Evolutionary conservation across 2,797 vertebrate species (phyloP).

Genomic region (Pagetopsis macropterus): DNA sequence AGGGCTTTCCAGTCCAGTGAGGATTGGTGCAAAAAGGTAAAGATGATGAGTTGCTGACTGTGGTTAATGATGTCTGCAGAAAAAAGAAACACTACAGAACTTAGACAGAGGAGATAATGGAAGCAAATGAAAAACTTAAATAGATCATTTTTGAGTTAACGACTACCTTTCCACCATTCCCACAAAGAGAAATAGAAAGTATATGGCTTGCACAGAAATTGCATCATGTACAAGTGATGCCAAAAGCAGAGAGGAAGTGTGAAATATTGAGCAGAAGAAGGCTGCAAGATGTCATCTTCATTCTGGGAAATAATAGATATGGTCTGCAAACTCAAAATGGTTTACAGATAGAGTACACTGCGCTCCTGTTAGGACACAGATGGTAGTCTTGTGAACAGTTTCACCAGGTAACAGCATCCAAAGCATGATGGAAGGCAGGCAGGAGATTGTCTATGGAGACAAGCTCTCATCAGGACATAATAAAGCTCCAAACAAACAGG

Average conservation of each 20-base stretch:
- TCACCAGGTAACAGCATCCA: slow-evolving; percentile 48
- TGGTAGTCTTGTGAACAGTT: slow-evolving; percentile 45
- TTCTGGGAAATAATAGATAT: neutral
- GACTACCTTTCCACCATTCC: neutral
- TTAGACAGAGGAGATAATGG: neutral
- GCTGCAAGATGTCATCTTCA: slow-evolving; percentile 7
- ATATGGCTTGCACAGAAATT: slow-evolving; percentile 63
- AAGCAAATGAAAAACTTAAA: neutral
- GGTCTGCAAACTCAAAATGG: neutral
- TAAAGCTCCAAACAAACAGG: slow-evolving; percentile 21
- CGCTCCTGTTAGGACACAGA: slow-evolving; percentile 4
- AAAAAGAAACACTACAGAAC: neutral
- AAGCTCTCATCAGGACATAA: slow-evolving; percentile 28
- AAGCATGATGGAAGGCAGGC: slow-evolving; percentile 24
- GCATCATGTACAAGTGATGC: slow-evolving; percentile 53
- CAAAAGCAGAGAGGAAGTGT: slow-evolving; percentile 36
- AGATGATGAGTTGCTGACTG: slow-evolving; percentile 28
- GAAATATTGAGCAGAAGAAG: slow-evolving; percentile 45
- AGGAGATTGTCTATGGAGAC: slow-evolving; percentile 38
- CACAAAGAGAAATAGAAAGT: slow-evolving; percentile 18
- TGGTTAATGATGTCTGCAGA: slow-evolving; percentile 19
- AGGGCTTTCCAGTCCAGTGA: slow-evolving; percentile 72
- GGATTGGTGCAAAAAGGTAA: slow-evolving; percentile 38
- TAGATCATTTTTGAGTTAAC: neutral
- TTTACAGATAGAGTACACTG: neutral